Evolutionary conservation across 92 coral and sea anemone genomes (phyloP).

Genomic region (Siderastrea radians): DNA sequence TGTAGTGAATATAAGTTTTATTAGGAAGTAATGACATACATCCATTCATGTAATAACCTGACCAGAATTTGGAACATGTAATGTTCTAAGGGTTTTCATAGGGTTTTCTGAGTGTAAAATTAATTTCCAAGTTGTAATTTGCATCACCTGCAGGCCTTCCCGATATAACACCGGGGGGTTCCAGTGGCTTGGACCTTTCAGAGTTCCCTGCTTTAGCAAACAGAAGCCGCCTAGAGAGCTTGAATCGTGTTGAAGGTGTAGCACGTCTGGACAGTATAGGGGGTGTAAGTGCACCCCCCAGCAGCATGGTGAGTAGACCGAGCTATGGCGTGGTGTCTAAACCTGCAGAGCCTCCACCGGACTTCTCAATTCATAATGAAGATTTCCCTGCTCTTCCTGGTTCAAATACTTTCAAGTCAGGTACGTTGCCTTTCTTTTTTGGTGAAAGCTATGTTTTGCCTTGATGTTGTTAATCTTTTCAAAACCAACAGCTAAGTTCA

Average conservation of each 20-base stretch:
- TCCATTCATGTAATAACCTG: background rate
- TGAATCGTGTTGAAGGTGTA: slow-evolving; percentile 74
- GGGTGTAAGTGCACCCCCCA: slow-evolving; percentile 53
- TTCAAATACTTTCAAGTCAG: slow-evolving; percentile 82
- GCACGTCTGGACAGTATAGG: slow-evolving; percentile 60
- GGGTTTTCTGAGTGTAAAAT: too few relatives aligned
- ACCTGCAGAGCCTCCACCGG: slow-evolving; percentile 97
- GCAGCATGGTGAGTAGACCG: slow-evolving; percentile 67
- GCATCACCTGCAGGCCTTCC: slow-evolving; percentile 20
- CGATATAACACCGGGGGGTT: slow-evolving; percentile 42
- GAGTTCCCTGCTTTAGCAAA: slow-evolving; percentile 97
- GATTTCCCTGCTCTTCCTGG: slow-evolving; percentile 99
- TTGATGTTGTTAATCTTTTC: background rate
- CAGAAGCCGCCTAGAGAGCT: slow-evolving; percentile 84
- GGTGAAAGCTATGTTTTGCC: background rate
- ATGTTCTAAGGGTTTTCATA: too few relatives aligned
- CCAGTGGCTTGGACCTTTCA: slow-evolving; percentile 91
- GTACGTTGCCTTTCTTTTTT: slow-evolving; percentile 28
- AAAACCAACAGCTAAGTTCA: background rate
- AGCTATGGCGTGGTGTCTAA: slow-evolving; percentile 95
- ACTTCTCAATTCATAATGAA: slow-evolving; percentile 95
- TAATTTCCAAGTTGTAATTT: background rate
- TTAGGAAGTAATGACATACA: too few relatives aligned
- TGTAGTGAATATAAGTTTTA: too few relatives aligned
- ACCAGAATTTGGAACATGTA: background rate